These are phyloP conservation scores for Mesocricetus auratus DNA, from an alignment of 2,113 vertebrate species.

Conservation along the genomic window DNA sequence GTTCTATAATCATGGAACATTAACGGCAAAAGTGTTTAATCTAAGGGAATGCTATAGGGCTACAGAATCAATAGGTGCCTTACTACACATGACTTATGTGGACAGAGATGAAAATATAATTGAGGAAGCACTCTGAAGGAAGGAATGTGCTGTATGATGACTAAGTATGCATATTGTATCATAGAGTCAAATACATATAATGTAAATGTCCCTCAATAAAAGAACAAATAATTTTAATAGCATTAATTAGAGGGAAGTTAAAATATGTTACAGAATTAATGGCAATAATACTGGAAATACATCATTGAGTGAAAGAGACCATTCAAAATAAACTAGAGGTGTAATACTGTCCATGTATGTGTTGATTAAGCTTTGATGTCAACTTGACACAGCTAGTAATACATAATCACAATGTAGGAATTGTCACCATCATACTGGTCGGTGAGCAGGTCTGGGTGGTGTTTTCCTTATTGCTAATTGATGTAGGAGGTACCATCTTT, in stretches of 20 bases:
- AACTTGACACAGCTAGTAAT: not conserved
- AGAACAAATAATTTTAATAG: not conserved
- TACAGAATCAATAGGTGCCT: not conserved
- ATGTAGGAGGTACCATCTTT: not conserved
- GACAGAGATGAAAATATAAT: not conserved
- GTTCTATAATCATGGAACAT: not conserved
- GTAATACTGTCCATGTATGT: not conserved
- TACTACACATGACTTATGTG: not conserved
- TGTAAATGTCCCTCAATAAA: not conserved
- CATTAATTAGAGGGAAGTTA: not conserved
- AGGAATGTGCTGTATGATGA: not conserved
- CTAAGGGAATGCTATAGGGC: not conserved
- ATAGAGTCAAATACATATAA: not conserved
- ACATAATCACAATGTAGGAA: not conserved
- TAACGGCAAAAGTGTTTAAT: not conserved
- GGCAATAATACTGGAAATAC: not conserved
- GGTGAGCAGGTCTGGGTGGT: not conserved
- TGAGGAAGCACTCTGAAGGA: not conserved
- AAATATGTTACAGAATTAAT: not conserved
- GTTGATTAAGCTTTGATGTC: not conserved
- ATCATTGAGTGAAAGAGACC: not conserved
- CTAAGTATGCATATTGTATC: not conserved
- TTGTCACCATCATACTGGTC: not conserved
- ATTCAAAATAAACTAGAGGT: not conserved
- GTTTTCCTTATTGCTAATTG: no score